These are phyloP conservation scores for Bothrops jararaca DNA, from an alignment of 2,113 vertebrate species.

Conservation along the genomic window DNA sequence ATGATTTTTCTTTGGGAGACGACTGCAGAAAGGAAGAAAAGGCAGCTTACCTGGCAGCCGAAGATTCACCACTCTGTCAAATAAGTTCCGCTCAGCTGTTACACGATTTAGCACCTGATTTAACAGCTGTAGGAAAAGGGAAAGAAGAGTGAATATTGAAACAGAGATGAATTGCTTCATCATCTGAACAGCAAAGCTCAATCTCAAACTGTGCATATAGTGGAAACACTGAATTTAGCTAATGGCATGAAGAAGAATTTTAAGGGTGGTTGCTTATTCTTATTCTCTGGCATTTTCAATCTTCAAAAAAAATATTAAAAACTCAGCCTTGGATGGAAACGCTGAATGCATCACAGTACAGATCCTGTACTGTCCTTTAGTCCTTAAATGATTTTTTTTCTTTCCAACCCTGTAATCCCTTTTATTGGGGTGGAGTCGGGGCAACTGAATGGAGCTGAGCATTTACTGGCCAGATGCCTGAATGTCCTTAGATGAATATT, in stretches of 20 bases:
- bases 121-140: conserved; percentile 73
- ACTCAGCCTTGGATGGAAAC: background rate
- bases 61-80: conserved; percentile 87
- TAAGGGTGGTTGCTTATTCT: background rate
- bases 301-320: conserved; percentile 1
- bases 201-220: background rate
- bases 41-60: conserved; percentile 77
- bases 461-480: background rate
- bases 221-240: background rate
- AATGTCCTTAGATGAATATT: background rate
- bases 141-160: background rate
- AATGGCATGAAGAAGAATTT: background rate
- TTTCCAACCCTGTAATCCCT: background rate
- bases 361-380: background rate
- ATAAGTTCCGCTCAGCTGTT: conserved; percentile 87
- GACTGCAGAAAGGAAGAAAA: background rate
- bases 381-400: background rate
- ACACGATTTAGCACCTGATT: conserved; percentile 88
- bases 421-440: background rate
- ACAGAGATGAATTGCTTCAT: background rate
- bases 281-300: background rate
- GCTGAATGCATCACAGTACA: background rate
- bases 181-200: background rate
- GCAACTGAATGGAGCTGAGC: background rate
- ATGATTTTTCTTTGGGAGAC: background rate